These are phyloP conservation scores for Melitaea athalia DNA, from an alignment of 2,888 invertebrate species.

Conservation along the genomic window DNA sequence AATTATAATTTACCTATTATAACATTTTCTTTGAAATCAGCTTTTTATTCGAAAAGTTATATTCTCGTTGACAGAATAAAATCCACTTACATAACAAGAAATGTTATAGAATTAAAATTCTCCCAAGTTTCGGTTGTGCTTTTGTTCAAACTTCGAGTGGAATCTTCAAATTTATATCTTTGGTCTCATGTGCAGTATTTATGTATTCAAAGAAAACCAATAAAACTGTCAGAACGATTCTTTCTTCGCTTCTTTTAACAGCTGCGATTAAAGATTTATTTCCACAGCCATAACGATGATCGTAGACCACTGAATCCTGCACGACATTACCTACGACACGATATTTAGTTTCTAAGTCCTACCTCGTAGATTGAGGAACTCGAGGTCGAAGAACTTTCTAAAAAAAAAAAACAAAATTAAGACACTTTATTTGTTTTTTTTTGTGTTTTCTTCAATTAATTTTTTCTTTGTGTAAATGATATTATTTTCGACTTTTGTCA, in stretches of 20 bases:
- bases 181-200: conserved; percentile 21
- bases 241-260: conserved; percentile 26
- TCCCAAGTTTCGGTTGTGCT: conserved; percentile 6
- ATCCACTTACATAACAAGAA: background rate
- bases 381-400: background rate
- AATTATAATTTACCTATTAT: no score
- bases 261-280: conserved; percentile 32
- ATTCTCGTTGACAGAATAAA: background rate
- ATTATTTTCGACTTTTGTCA: no score
- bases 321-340: background rate
- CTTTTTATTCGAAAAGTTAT: background rate
- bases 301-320: background rate
- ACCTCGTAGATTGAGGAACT: background rate
- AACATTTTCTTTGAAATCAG: no score
- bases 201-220: conserved; percentile 31
- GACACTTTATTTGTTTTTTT: no score
- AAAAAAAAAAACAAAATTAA: no score
- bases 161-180: conserved; percentile 7
- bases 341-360: background rate
- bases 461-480: no score
- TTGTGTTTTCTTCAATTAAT: no score
- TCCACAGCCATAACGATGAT: background rate
- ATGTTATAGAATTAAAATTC: background rate
- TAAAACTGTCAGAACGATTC: conserved; percentile 30
- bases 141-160: conserved; percentile 3